Conservation (phyloP, 2,113 vertebrate genomes). For the Arothron firmamentum region DNA sequence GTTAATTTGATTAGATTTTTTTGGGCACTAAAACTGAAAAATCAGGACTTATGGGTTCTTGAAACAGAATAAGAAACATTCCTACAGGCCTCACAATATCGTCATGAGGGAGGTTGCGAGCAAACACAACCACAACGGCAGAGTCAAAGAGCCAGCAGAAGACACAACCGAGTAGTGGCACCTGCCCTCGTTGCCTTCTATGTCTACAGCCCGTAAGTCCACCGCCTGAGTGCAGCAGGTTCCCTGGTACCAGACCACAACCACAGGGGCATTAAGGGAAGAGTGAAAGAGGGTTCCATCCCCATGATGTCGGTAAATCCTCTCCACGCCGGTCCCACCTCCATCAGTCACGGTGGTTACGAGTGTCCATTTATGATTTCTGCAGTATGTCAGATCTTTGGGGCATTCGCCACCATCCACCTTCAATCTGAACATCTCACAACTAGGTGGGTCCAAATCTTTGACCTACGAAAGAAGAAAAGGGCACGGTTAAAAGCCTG, state of each 20-base stretch:
- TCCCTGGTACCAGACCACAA: slow-evolving; percentile 52
- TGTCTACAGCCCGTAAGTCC: slow-evolving; percentile 62
- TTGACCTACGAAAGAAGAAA: slow-evolving; percentile 55
- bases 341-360: slow-evolving; percentile 62
- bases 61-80: too few relatives aligned
- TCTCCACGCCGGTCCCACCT: slow-evolving; percentile 59
- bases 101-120: slow-evolving; percentile 27
- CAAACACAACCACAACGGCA: slow-evolving; percentile 55
- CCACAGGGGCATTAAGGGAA: not conserved
- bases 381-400: slow-evolving; percentile 41
- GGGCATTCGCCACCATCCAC: slow-evolving; percentile 39
- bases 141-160: slow-evolving; percentile 19
- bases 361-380: slow-evolving; percentile 52
- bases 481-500: not conserved
- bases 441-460: slow-evolving; percentile 64
- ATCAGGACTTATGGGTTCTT: too few relatives aligned
- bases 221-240: slow-evolving; percentile 70
- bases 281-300: slow-evolving; percentile 39
- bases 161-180: slow-evolving; percentile 56
- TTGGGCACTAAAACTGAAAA: too few relatives aligned
- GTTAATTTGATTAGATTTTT: not conserved
- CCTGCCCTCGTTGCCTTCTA: slow-evolving; percentile 68
- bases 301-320: slow-evolving; percentile 45
- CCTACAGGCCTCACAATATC: not conserved
- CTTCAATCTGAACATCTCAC: slow-evolving; percentile 30